Evolutionary conservation across 2,113 vertebrate genomes (phyloP).

Genomic region (Otis tarda): DNA sequence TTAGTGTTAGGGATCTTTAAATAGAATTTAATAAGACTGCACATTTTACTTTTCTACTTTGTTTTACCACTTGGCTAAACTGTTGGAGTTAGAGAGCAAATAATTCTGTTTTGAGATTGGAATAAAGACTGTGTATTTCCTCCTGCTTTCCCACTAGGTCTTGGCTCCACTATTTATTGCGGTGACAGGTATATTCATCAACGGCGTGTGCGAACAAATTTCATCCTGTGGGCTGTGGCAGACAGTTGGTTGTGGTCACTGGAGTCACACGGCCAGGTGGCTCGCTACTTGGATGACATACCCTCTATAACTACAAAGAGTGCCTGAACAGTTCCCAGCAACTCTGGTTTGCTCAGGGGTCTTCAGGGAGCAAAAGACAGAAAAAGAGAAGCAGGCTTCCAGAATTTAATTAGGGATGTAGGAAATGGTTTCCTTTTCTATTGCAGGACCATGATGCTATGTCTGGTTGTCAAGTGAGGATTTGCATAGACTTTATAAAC

Average conservation of each 20-base stretch:
- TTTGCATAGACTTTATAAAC: constrained; percentile 1
- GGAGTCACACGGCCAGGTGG: not conserved
- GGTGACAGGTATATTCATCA: constrained; percentile 50
- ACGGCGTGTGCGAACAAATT: not conserved
- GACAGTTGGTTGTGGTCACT: not conserved
- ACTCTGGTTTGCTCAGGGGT: not conserved
- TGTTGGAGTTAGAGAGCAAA: not conserved
- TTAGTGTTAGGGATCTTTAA: not conserved
- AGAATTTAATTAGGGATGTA: not conserved
- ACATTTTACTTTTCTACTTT: not conserved
- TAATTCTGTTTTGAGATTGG: not conserved
- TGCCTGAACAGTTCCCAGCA: not conserved
- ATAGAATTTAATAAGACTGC: not conserved
- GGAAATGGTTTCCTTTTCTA: not conserved
- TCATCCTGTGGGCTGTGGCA: not conserved
- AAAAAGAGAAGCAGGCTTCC: not conserved
- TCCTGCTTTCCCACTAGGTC: not conserved
- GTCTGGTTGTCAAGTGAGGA: not conserved
- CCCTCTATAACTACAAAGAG: not conserved
- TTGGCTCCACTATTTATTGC: not conserved
- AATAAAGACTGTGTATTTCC: not conserved
- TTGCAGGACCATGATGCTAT: not conserved
- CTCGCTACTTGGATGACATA: not conserved
- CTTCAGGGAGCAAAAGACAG: not conserved
- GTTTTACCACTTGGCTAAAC: not conserved